Evolutionary conservation across 2,888 invertebrate genomes (phyloP), one percentile per base, ranked within the genome.

Genomic region (Eupithecia exiguata): DNA sequence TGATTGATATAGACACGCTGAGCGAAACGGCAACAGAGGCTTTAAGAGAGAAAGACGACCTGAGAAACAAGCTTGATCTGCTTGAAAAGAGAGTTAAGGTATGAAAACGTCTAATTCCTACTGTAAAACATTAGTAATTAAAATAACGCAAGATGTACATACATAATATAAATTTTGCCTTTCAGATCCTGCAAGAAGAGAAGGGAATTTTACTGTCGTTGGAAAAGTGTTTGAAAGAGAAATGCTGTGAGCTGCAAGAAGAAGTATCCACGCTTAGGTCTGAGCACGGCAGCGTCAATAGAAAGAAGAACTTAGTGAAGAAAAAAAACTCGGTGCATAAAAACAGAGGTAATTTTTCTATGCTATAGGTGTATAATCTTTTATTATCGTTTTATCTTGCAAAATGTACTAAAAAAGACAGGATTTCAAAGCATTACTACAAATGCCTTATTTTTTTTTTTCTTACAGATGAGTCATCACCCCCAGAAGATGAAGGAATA

Each of bases 401-500:
- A 46, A 43, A 16, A 3, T 4, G 5, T 1, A 46, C 6, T n/a
- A 46, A 49, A 14, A 7, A 10, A 10, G 10, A 14, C 12, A 25
- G 58, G 25, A 25, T 25, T 25, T 58, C 5, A 58, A 58, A 25
- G 12, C 12, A 25, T 21, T 21, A 5, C 53, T 53, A 10, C 12
- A 49, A n/a, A 58, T 58, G 14, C 18, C 2, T 18, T 18, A 40
- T 40, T n/a, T 46, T 35, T 65, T 65, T 68, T 68, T 71, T 74
- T 76, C 30, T 93, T 92, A 4, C 85, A 96, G 96, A 95, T 83
- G 96, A 95, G 84, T 96, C 96, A 62, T 97, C 97, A 9, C 97
- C 97, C 79, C 97, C 97, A 58, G 97, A 98, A 91, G 98, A 98
- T 85, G 98, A 98, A 94, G 98, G 98, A 9, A 98, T 98, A 80